These are phyloP conservation scores for Adoxophyes honmai DNA, from an alignment of 1,140 invertebrate genomes.

Conservation along the genomic window DNA sequence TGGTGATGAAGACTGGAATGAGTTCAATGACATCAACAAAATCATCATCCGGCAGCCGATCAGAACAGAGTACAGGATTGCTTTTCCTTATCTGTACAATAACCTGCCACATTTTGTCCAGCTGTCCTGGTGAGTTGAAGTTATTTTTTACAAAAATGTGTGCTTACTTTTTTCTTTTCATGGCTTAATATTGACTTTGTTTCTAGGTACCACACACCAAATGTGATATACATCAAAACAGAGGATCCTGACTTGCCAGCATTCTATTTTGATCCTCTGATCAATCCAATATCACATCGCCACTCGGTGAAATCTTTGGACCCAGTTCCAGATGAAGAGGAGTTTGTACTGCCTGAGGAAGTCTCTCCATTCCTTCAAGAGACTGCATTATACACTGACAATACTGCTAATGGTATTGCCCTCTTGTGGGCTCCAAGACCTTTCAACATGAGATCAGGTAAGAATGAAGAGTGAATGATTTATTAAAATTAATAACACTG, in stretches of 20 bases:
- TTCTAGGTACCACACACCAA: conserved; percentile 97
- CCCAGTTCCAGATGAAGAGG: conserved; percentile 94
- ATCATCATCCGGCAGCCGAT: conserved; percentile 99
- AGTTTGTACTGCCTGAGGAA: conserved; percentile 94
- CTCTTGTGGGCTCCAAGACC: conserved; percentile 99
- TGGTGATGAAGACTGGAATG: conserved; percentile 99
- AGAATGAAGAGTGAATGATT: conserved; percentile 15
- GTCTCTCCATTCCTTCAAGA: conserved; percentile 96
- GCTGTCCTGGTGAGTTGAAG: conserved; percentile 89
- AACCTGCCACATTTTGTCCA: conserved; percentile 98
- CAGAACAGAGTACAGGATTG: conserved; percentile 99
- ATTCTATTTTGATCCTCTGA: conserved; percentile 99
- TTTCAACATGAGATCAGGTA: conserved; percentile 96
- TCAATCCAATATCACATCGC: conserved; percentile 98
- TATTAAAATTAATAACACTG: too few relatives aligned
- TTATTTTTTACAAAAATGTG: background rate
- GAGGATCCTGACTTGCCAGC: conserved; percentile 99
- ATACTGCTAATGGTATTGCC: conserved; percentile 99
- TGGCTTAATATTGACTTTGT: conserved; percentile 27
- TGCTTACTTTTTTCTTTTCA: conserved; percentile 9
- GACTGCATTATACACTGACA: conserved; percentile 97
- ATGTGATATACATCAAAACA: conserved; percentile 99
- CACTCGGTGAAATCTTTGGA: conserved; percentile 92
- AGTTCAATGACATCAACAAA: conserved; percentile 99
- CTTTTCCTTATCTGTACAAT: conserved; percentile 99